Evolutionary conservation across 2,888 invertebrate species (phyloP).

Genomic region (Sylvicola cinctus): DNA sequence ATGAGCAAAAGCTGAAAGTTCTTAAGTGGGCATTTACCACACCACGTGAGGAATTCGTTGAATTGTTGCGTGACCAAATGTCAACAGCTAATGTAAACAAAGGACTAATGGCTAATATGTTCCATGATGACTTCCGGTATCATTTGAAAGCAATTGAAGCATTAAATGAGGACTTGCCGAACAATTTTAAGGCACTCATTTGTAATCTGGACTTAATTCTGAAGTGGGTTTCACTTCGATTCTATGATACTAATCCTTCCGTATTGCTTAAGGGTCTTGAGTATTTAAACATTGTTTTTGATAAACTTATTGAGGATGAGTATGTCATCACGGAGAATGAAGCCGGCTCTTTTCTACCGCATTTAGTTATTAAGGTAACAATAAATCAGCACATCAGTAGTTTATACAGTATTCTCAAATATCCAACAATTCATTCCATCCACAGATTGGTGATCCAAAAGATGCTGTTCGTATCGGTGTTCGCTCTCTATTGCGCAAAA

Average conservation of each 20-base stretch:
- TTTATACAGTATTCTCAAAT: too few relatives aligned
- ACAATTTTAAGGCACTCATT: slow-evolving; percentile 59
- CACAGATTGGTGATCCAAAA: slow-evolving; percentile 89
- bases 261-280: slow-evolving; percentile 90
- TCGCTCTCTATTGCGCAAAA: slow-evolving; percentile 61
- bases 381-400: background rate
- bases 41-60: slow-evolving; percentile 85
- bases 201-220: slow-evolving; percentile 86
- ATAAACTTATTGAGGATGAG: slow-evolving; percentile 52
- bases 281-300: slow-evolving; percentile 68
- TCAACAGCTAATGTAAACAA: slow-evolving; percentile 69
- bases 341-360: slow-evolving; percentile 85
- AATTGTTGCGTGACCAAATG: slow-evolving; percentile 82
- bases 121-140: slow-evolving; percentile 83
- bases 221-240: slow-evolving; percentile 89
- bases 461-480: slow-evolving; percentile 85
- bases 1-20: slow-evolving; percentile 83
- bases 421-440: too few relatives aligned
- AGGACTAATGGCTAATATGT: slow-evolving; percentile 73
- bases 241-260: slow-evolving; percentile 97
- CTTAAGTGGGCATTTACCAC: slow-evolving; percentile 91
- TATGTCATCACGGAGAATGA: slow-evolving; percentile 82
- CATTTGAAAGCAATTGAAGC: slow-evolving; percentile 91
- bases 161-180: slow-evolving; percentile 60
- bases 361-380: slow-evolving; percentile 73